These are phyloP conservation scores for Adela reaumurella DNA, from an alignment of 2,888 invertebrate species.

Conservation along the genomic window DNA sequence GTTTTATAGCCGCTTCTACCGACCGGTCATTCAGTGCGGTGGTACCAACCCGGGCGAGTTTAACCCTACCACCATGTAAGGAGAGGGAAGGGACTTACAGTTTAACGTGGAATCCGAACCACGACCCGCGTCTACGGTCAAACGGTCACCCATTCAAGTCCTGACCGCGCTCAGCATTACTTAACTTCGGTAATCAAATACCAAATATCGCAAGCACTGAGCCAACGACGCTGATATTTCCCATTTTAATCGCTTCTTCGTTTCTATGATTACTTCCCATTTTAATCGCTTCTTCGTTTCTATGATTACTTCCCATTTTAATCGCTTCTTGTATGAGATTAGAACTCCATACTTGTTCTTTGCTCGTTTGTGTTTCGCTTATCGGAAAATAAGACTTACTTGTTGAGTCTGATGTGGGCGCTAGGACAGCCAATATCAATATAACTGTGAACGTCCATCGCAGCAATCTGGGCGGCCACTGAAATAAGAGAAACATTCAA, in stretches of 20 bases:
- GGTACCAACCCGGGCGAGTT: not conserved
- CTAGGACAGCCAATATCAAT: conserved; percentile 52
- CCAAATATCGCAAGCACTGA: too few relatives aligned
- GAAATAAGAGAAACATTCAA: conserved; percentile 25
- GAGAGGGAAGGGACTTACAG: not conserved
- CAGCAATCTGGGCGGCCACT: conserved; percentile 60
- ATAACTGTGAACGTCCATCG: conserved; percentile 52
- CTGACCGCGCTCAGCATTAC: too few relatives aligned
- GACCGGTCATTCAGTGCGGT: not conserved
- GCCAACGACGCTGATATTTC: too few relatives aligned
- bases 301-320: too few relatives aligned
- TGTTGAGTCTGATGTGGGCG: conserved; percentile 54
- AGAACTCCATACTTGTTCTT: too few relatives aligned
- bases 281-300: too few relatives aligned
- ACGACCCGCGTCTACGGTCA: not conserved
- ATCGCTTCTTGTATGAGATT: too few relatives aligned
- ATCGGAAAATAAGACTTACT: conserved; percentile 37
- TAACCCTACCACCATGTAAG: not conserved
- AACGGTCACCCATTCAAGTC: too few relatives aligned
- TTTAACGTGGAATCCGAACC: not conserved
- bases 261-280: too few relatives aligned
- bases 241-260: too few relatives aligned
- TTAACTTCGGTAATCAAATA: too few relatives aligned
- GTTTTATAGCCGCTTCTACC: not conserved
- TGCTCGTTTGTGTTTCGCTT: too few relatives aligned